phyloP scores from a whole-genome alignment of 2,113 vertebrate genomes.

The Suncus etruscus region DNA sequence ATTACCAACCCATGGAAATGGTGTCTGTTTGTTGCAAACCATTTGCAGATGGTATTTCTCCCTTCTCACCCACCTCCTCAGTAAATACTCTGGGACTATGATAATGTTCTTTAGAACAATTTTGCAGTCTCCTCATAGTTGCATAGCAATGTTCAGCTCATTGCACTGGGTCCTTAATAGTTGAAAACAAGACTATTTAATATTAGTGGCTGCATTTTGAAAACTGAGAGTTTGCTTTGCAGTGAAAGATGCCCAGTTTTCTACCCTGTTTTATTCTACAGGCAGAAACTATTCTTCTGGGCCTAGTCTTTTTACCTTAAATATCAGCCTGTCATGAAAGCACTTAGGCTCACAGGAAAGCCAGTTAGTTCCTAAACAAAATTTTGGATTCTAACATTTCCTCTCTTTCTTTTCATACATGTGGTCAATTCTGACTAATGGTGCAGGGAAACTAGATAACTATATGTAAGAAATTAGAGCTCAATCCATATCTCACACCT shows the following conservation, averaged over 20 bases:
- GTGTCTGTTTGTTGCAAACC: slow-evolving; percentile 63
- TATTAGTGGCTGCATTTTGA: background rate
- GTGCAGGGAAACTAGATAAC: too few relatives aligned
- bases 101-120: slow-evolving; percentile 46
- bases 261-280: background rate
- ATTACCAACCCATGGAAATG: slow-evolving; percentile 66
- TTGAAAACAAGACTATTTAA: slow-evolving; percentile 38
- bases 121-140: slow-evolving; percentile 3
- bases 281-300: too few relatives aligned
- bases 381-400: too few relatives aligned
- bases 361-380: too few relatives aligned
- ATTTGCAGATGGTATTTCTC: slow-evolving; percentile 55
- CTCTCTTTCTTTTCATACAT: too few relatives aligned
- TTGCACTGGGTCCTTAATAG: slow-evolving; percentile 1
- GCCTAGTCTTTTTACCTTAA: too few relatives aligned
- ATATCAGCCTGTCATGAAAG: too few relatives aligned
- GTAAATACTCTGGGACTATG: slow-evolving; percentile 16
- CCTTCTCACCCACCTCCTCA: background rate
- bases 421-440: too few relatives aligned
- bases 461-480: too few relatives aligned
- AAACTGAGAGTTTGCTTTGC: slow-evolving; percentile 14
- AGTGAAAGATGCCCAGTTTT: background rate
- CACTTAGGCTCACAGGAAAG: too few relatives aligned
- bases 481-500: too few relatives aligned
- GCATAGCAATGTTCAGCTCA: background rate